phyloP scores from a whole-genome alignment of 2,888 invertebrate genomes.

The Myopa testacea region DNA sequence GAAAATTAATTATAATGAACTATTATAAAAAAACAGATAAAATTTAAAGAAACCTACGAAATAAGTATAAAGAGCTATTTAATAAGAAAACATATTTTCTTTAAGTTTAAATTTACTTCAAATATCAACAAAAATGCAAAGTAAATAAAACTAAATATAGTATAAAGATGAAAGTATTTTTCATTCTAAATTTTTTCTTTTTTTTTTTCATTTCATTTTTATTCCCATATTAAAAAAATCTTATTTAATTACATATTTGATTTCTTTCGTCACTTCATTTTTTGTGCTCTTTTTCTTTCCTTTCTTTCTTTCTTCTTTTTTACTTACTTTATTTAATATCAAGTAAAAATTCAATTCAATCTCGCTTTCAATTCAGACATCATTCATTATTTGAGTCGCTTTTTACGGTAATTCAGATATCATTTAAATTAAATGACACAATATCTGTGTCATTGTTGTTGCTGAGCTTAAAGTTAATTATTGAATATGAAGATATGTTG shows the following conservation, averaged over 20 bases:
- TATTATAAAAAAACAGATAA: background rate
- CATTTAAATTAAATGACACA: background rate
- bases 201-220: too few species aligned
- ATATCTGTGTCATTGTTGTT: background rate
- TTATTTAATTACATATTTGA: background rate
- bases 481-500: conserved; percentile 34
- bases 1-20: background rate
- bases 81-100: too few species aligned
- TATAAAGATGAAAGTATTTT: background rate
- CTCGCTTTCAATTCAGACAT: background rate
- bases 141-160: background rate
- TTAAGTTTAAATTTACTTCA: too few species aligned
- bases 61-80: background rate
- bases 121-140: too few species aligned
- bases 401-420: background rate
- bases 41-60: background rate
- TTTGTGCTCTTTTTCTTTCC: too few species aligned
- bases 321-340: background rate
- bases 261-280: background rate
- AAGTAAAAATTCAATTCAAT: background rate
- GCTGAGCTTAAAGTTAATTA: conserved; percentile 21
- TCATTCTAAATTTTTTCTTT: too few species aligned
- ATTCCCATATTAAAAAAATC: background rate
- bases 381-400: background rate
- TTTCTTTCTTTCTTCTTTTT: background rate